Base-by-base conservation (phyloP, 2,888 invertebrate species). In the Microplitis deprimator region DNA sequence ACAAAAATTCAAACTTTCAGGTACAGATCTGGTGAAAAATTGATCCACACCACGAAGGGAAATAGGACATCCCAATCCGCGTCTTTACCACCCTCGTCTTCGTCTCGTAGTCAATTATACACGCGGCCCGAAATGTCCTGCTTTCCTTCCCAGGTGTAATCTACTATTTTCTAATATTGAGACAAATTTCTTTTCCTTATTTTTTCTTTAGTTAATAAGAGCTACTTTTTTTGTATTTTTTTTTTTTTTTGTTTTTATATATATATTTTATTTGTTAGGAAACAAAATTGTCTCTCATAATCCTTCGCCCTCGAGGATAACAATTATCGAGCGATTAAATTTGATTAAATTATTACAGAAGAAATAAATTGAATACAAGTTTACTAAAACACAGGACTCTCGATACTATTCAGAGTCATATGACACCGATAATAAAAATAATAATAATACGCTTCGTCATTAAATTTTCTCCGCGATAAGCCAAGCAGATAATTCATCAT, bases 361-460 rank as follows among this genome's bases (percentile, higher is more conserved):
- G 79, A 82, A 79, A 75, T 81, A 67, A 76, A 80, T 79, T 79
- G 78, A 81, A 82, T 81, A 82, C 80, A 82, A 80, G 82, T 82
- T 81, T 80, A 82, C 82, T 81, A 81, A 78, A 81, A 81, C 80
- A 81, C 82, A 81, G 73, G 79, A 82, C 79, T 79, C 79, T 79
- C 77, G 77, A 73, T 76, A 77, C 79, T 79, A 73, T 78, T 67
- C 41, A 76, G 75, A 80, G 77, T 76, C 77, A 74, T 74, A 70
- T 73, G 79, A 81, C 78, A 78, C 75, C 77, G 75, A 80, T 60
- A 69, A 78, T 50, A 13, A 80, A 81, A 79, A 80, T 72, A 70
- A 50, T 70, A 70, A 50, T 70, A 17, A 70, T 60, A 59, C 70
- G 50, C 13, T 29, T 70, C 10, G 8, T n/a, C 20, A 13, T 70